Evolutionary conservation across 1,140 invertebrate species (phyloP).

Genomic region (Proales similis): DNA sequence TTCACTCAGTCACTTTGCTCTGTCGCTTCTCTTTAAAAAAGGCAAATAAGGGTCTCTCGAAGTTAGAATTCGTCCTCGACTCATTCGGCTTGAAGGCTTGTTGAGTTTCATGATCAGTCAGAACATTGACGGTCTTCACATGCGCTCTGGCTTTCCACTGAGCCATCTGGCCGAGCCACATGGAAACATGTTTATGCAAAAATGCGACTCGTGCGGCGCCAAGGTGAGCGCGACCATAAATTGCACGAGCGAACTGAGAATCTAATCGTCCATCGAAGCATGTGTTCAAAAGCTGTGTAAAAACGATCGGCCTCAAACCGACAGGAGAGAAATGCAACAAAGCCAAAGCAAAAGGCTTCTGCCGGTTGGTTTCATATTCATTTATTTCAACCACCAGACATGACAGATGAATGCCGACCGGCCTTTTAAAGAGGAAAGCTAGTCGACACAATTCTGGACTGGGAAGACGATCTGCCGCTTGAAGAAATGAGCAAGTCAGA

Average conservation of each 20-base stretch:
- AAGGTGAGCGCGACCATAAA: conserved; percentile 59
- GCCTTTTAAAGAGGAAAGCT: conserved; percentile 65
- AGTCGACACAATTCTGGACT: conserved; percentile 90
- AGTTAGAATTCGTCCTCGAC: background rate
- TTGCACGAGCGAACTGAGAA: conserved; percentile 39
- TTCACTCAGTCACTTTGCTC: conserved; percentile 85
- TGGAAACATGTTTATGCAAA: conserved; percentile 94
- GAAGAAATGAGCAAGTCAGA: conserved; percentile 77
- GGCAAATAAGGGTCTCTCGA: conserved; percentile 41
- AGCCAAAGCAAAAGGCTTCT: conserved; percentile 46
- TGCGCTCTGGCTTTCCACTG: conserved; percentile 75
- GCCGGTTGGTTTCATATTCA: conserved; percentile 32
- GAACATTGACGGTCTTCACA: conserved; percentile 93
- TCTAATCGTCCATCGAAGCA: conserved; percentile 63
- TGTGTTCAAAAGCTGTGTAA: conserved; percentile 67
- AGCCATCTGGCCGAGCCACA: conserved; percentile 81
- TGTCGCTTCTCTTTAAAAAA: conserved; percentile 68
- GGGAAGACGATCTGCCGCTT: conserved; percentile 88
- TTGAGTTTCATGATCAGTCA: conserved; percentile 84
- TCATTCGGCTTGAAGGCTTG: conserved; percentile 39
- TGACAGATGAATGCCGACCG: no score
- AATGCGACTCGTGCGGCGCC: conserved; percentile 75
- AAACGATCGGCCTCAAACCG: conserved; percentile 81
- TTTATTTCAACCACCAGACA: background rate
- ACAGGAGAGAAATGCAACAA: conserved; percentile 68